phyloP scores from a whole-genome alignment of 2,113 vertebrate species.

The Polypterus senegalus region DNA sequence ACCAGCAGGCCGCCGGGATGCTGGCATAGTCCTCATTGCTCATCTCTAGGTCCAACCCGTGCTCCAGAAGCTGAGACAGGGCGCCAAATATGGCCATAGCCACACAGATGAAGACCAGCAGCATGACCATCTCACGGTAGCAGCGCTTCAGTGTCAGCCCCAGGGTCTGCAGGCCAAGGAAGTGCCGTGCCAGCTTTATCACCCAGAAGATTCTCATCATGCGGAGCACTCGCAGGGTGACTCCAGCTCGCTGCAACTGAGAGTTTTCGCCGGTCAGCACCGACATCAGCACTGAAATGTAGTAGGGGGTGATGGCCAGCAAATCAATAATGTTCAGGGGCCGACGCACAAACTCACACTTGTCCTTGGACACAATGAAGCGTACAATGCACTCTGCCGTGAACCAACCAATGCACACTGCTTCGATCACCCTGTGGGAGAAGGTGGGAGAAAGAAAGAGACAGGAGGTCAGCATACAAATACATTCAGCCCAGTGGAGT shows the following conservation, averaged over 20 bases:
- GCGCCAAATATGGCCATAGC: conserved; percentile 98
- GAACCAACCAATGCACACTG: conserved; percentile 97
- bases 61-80: conserved; percentile 89
- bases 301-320: conserved; percentile 90
- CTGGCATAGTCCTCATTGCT: conserved; percentile 88
- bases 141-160: conserved; percentile 90
- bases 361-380: conserved; percentile 89
- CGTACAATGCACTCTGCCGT: conserved; percentile 91
- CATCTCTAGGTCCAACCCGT: conserved; percentile 79
- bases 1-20: conserved; percentile 96
- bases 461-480: conserved; percentile 2
- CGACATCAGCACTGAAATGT: conserved; percentile 76
- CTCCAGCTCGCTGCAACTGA: conserved; percentile 86
- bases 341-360: conserved; percentile 89
- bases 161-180: conserved; percentile 93
- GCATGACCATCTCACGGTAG: conserved; percentile 96
- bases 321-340: conserved; percentile 95
- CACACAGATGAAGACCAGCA: conserved; percentile 91
- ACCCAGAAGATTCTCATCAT: conserved; percentile 99
- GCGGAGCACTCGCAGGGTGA: conserved; percentile 82
- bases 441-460: conserved; percentile 5
- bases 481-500: too few relatives aligned
- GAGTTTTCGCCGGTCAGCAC: conserved; percentile 84
- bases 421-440: conserved; percentile 81
- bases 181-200: conserved; percentile 95